phyloP scores from a whole-genome alignment of 30 jellyfish, hydroid and myxozoan species.

The Turritopsis rubra region DNA sequence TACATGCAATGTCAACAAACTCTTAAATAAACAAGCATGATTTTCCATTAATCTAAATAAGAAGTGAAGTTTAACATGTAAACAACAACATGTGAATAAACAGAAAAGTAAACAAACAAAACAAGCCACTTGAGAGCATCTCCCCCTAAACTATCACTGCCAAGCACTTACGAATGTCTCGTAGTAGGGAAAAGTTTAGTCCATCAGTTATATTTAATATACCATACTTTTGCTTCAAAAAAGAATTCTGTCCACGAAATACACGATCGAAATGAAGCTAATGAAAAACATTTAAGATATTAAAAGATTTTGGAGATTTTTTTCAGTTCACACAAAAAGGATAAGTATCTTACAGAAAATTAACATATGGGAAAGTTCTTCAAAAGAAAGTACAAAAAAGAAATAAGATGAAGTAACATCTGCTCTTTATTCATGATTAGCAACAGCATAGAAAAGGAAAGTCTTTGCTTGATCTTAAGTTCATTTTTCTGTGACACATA shows the following conservation, averaged over 20 bases:
- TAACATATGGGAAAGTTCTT: background rate
- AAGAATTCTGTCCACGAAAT: background rate
- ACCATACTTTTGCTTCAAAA: background rate
- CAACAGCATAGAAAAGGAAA: background rate
- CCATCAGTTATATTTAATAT: too few species aligned
- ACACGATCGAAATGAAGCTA: background rate
- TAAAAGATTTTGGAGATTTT: background rate
- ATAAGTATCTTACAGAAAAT: background rate
- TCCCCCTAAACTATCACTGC: background rate
- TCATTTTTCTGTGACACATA: background rate
- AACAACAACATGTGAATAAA: conserved; percentile 7
- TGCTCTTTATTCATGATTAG: background rate
- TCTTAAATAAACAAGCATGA: conserved; percentile 9
- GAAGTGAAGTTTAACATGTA: background rate
- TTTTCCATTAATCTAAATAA: background rate
- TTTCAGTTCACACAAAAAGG: background rate
- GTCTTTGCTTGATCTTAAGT: background rate
- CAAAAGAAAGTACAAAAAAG: background rate
- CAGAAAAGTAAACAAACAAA: conserved; percentile 2
- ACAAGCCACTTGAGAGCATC: background rate
- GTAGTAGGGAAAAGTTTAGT: too few species aligned
- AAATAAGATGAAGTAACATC: background rate
- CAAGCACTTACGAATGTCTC: background rate
- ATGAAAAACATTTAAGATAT: background rate
- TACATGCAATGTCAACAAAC: background rate